phyloP scores from a whole-genome alignment of 1,140 invertebrate genomes.

The Argopecten irradians region DNA sequence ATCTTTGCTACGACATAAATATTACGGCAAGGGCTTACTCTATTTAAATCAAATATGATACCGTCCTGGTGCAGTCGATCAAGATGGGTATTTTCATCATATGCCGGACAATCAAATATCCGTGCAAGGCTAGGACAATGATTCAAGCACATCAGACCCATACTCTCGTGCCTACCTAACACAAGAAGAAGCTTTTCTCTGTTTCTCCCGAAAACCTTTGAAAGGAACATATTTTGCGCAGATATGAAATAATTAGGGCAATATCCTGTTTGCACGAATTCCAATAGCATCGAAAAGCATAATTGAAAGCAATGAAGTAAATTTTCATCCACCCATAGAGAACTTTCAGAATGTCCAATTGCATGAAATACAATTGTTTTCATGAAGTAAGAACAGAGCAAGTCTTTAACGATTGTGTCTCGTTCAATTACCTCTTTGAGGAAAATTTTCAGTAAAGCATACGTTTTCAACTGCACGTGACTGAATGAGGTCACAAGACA shows the following conservation, averaged over 20 bases:
- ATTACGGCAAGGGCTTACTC: no score
- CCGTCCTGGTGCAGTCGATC: neutral
- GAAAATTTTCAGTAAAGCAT: neutral
- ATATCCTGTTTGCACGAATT: neutral
- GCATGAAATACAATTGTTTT: no score
- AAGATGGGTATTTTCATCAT: no score
- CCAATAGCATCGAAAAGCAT: neutral
- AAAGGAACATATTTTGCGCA: neutral
- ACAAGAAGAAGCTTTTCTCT: neutral
- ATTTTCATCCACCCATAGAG: neutral
- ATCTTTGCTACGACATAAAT: neutral
- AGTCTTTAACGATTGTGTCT: neutral
- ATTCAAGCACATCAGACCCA: neutral
- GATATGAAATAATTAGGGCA: neutral
- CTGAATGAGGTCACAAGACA: neutral
- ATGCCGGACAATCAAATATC: no score
- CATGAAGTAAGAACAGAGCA: neutral
- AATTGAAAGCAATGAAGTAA: neutral
- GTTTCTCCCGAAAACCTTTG: neutral
- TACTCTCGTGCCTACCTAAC: neutral
- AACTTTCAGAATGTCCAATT: neutral
- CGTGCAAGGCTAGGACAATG: neutral
- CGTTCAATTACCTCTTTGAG: neutral
- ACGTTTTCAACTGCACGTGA: neutral
- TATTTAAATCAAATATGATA: neutral